phyloP scores from a whole-genome alignment of 2,113 vertebrate genomes.

The Hiodon alosoides region DNA sequence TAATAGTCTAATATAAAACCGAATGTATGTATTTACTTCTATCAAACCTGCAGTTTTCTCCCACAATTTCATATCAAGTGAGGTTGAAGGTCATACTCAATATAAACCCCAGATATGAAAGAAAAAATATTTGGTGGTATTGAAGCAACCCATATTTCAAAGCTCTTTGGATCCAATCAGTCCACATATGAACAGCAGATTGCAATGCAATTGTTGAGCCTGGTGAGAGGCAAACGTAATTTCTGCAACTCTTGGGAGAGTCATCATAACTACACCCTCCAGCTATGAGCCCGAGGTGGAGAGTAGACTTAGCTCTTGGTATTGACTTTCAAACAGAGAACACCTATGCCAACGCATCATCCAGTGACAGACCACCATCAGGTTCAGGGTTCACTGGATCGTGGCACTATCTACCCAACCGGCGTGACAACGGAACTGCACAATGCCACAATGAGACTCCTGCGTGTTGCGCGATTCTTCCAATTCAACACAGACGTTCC shows the following conservation, averaged over 20 bases:
- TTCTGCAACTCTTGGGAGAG: constrained; percentile 27
- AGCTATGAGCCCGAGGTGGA: constrained; percentile 47
- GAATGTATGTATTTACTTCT: not conserved
- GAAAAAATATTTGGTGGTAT: constrained; percentile 3
- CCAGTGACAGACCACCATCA: constrained; percentile 41
- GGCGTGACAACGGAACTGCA: not conserved
- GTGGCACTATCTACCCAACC: not conserved
- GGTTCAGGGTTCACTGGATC: not conserved
- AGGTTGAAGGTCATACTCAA: constrained; percentile 9
- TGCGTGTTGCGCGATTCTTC: too few species aligned
- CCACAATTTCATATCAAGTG: constrained; percentile 4
- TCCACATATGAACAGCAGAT: constrained; percentile 20
- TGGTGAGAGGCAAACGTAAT: constrained; percentile 36
- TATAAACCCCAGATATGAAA: constrained; percentile 7
- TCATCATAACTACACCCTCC: constrained; percentile 46
- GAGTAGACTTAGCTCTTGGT: constrained; percentile 37
- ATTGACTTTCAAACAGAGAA: constrained; percentile 65
- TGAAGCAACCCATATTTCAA: constrained; percentile 10
- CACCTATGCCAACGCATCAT: constrained; percentile 52
- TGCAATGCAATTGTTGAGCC: constrained; percentile 6
- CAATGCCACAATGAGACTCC: too few species aligned
- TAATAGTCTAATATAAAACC: not conserved
- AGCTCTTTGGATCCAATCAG: constrained; percentile 22
- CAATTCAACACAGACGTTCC: too few species aligned
- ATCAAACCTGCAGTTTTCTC: not conserved